These are phyloP conservation scores for Ceratina australensis DNA, from an alignment of 1,140 invertebrate species.

Conservation along the genomic window DNA sequence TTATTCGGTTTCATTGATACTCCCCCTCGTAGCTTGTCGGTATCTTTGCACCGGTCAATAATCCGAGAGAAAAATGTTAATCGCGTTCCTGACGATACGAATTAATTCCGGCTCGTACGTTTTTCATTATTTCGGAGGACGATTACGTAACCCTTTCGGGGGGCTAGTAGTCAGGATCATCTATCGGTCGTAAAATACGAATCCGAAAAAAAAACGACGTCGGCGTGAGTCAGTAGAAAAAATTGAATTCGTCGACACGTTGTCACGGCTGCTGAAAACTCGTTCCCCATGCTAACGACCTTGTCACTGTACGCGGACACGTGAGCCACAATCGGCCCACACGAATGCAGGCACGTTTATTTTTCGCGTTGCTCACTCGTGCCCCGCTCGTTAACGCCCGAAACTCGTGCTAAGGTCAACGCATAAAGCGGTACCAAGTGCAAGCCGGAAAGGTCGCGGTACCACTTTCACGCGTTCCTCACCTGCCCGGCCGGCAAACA, in stretches of 20 bases:
- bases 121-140: conserved; percentile 30
- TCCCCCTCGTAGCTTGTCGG: too few species aligned
- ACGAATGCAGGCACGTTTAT: conserved; percentile 30
- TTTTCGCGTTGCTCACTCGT: conserved; percentile 47
- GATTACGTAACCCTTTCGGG: conserved; percentile 4
- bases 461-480: conserved; percentile 65
- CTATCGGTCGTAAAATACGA: too few species aligned
- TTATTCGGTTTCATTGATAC: too few species aligned
- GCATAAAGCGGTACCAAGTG: conserved; percentile 63
- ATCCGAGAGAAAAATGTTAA: not conserved
- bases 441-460: conserved; percentile 62
- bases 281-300: conserved; percentile 56
- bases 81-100: not conserved
- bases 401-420: conserved; percentile 63
- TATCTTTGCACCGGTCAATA: not conserved
- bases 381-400: conserved; percentile 33
- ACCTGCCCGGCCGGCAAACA: conserved; percentile 55
- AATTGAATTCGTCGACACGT: conserved; percentile 32
- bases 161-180: too few species aligned
- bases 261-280: conserved; percentile 42
- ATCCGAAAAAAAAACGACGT: not conserved
- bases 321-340: conserved; percentile 40
- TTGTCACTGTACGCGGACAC: conserved; percentile 53
- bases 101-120: conserved; percentile 23
- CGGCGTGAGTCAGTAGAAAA: not conserved